Percentiles rank a stretch among this genome's conserved stretches.
These are phyloP conservation scores for Drosophila prolongata DNA, from an alignment of 2,888 invertebrate species.

Conservation along the genomic window DNA sequence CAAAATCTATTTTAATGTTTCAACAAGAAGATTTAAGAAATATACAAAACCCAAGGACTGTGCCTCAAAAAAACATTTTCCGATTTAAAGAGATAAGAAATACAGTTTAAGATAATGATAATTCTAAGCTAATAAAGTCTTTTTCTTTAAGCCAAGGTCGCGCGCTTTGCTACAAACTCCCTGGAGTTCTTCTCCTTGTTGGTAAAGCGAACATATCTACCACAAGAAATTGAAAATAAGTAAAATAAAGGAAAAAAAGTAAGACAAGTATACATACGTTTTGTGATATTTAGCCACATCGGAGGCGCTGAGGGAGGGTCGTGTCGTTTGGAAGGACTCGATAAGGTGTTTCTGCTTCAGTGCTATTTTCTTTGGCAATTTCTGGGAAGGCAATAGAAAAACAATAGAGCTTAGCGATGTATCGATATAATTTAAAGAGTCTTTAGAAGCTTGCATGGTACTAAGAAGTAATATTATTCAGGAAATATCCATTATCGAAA, in stretches of 20 bases:
- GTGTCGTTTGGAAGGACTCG: conserved; percentile 88
- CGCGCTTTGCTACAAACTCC: conserved; percentile 86
- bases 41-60: conserved; percentile 31
- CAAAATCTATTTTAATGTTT: conserved; percentile 57
- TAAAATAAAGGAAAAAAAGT: neutral
- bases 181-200: conserved; percentile 86
- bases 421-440: neutral
- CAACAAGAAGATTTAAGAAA: conserved; percentile 44
- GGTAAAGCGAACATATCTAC: conserved; percentile 87
- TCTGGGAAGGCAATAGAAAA: conserved; percentile 63
- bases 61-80: conserved; percentile 4
- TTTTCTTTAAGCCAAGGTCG: conserved; percentile 86
- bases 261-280: conserved; percentile 87
- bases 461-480: neutral
- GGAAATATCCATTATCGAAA: neutral
- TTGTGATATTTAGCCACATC: conserved; percentile 90
- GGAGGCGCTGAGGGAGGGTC: conserved; percentile 90
- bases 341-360: conserved; percentile 88
- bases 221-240: conserved; percentile 16
- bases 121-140: conserved; percentile 51
- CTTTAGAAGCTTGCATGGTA: neutral
- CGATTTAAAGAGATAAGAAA: conserved; percentile 21
- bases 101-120: conserved; percentile 22
- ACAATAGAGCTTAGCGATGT: conserved; percentile 4
- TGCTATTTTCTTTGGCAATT: conserved; percentile 82